phyloP scores from a whole-genome alignment of 2,888 invertebrate genomes.

The Osmoderma eremita region DNA sequence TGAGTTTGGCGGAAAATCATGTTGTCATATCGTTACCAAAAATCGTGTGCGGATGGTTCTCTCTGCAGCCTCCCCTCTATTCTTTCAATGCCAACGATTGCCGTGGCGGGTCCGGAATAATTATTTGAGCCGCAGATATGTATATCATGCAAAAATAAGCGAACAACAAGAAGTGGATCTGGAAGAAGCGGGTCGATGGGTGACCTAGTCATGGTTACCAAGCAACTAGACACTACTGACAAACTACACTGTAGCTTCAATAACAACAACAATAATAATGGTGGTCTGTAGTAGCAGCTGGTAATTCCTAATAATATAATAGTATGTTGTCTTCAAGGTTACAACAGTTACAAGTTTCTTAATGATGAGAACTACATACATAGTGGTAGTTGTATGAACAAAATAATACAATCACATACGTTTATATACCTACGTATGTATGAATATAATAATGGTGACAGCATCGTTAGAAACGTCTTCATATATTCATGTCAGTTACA shows the following conservation, averaged over 20 bases:
- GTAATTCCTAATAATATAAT: slow-evolving; percentile 32
- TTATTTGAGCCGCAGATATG: slow-evolving; percentile 30
- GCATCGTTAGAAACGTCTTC: no score
- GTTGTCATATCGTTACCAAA: slow-evolving; percentile 34
- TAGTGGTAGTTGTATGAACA: background rate
- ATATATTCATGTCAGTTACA: no score
- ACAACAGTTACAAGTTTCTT: slow-evolving; percentile 6
- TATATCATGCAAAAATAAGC: slow-evolving; percentile 9
- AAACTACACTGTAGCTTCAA: slow-evolving; percentile 23
- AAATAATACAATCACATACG: background rate
- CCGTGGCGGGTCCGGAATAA: slow-evolving; percentile 5
- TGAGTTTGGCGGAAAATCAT: slow-evolving; percentile 40
- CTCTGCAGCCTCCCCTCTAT: slow-evolving; percentile 7
- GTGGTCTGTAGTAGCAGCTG: slow-evolving; percentile 12
- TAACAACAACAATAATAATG: slow-evolving; percentile 13
- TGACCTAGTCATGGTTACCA: slow-evolving; percentile 28
- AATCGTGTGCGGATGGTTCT: slow-evolving; percentile 30
- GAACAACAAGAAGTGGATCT: slow-evolving; percentile 30
- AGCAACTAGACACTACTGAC: slow-evolving; percentile 18
- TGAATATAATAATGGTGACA: background rate
- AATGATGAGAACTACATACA: slow-evolving; percentile 13
- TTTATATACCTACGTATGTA: background rate
- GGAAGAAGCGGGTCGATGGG: slow-evolving; percentile 27
- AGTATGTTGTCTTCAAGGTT: slow-evolving; percentile 30
- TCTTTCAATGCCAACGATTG: slow-evolving; percentile 22